These are phyloP conservation scores for Harpegnathos saltator DNA, from an alignment of 1,140 invertebrate genomes.

Conservation along the genomic window DNA sequence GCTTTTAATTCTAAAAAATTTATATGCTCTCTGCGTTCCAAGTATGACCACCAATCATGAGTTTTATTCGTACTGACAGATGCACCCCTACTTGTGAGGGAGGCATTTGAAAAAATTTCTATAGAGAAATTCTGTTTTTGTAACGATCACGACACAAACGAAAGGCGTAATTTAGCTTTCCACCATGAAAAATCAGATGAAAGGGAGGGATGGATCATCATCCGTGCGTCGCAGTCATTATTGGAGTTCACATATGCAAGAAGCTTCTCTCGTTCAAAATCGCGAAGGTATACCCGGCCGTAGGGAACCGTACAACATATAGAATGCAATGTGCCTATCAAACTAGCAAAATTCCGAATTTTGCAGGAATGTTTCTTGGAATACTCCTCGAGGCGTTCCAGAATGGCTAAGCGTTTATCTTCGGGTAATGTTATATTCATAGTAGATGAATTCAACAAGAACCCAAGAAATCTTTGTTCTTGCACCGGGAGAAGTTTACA, in stretches of 20 bases:
- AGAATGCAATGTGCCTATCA: too few relatives aligned
- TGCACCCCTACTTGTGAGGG: conserved; percentile 42
- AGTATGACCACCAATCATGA: conserved; percentile 29
- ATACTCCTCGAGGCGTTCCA: not conserved
- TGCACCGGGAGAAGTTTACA: not conserved
- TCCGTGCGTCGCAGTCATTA: too few relatives aligned
- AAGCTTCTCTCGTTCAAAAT: too few relatives aligned
- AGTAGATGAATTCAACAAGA: conserved; percentile 3
- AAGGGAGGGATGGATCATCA: not conserved
- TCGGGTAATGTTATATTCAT: too few relatives aligned
- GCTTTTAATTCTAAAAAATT: conserved; percentile 46
- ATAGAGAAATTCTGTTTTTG: not conserved
- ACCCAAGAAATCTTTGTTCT: conserved; percentile 13
- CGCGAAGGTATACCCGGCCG: too few relatives aligned
- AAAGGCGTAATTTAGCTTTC: conserved; percentile 40
- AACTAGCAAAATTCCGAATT: too few relatives aligned
- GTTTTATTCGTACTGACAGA: not conserved
- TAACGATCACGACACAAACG: too few relatives aligned
- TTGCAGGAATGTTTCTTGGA: too few relatives aligned
- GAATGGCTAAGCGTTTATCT: not conserved
- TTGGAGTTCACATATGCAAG: too few relatives aligned
- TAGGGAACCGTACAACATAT: too few relatives aligned
- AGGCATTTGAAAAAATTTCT: conserved; percentile 49
- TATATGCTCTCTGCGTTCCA: conserved; percentile 10
- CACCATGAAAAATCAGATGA: conserved; percentile 69